These are phyloP conservation scores for Ctena decussata DNA, from an alignment of 2,888 invertebrate species.

Conservation along the genomic window DNA sequence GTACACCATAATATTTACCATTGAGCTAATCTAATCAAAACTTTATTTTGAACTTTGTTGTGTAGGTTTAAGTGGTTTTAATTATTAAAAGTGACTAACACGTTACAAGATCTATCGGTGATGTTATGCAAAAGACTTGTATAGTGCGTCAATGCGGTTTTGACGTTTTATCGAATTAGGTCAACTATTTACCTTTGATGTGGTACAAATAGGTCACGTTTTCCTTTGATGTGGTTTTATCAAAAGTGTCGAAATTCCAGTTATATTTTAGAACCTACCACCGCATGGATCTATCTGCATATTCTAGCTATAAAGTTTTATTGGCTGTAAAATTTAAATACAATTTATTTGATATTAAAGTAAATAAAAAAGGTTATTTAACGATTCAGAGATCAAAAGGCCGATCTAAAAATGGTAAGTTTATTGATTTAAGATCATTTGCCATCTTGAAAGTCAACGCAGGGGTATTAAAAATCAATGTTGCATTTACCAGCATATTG, in stretches of 20 bases:
- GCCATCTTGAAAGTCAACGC: neutral
- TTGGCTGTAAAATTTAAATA: slow-evolving; percentile 1
- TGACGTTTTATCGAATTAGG: neutral
- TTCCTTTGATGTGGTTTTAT: neutral
- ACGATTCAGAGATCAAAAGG: neutral
- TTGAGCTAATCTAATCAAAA: neutral
- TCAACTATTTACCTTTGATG: neutral
- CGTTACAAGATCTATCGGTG: neutral
- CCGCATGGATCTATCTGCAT: neutral
- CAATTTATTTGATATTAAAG: neutral
- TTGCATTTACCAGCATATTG: no score
- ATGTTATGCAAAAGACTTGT: neutral
- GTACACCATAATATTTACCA: neutral
- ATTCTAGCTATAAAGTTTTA: neutral
- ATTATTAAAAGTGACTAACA: neutral
- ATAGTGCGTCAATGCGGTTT: neutral
- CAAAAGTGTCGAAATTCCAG: slow-evolving; percentile 3
- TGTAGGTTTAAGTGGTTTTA: neutral
- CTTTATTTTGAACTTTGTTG: neutral
- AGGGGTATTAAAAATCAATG: neutral
- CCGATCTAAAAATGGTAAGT: neutral
- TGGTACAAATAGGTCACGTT: slow-evolving; percentile 7
- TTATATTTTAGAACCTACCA: neutral
- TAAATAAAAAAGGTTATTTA: neutral
- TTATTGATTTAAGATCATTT: neutral